These are phyloP conservation scores for Limnephilus auricula DNA, from an alignment of 2,888 invertebrate species.

Conservation along the genomic window DNA sequence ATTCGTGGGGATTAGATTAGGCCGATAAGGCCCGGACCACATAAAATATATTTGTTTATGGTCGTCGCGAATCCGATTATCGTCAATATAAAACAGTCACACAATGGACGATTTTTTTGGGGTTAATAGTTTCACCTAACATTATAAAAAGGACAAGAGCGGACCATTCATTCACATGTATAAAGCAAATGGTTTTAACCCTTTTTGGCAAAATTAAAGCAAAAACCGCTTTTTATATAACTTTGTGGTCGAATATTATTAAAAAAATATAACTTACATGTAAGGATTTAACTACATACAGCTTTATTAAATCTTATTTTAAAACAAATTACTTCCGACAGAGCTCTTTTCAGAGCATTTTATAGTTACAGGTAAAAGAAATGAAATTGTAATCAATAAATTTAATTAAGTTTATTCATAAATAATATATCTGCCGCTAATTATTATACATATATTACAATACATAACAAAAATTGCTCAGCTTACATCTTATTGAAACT, in stretches of 20 bases:
- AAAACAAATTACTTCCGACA: not conserved
- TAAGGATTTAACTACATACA: not conserved
- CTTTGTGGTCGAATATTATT: not conserved
- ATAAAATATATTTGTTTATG: conserved; percentile 2
- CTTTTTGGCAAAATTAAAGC: not conserved
- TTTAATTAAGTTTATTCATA: no score
- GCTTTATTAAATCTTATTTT: not conserved
- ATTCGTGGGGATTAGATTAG: conserved; percentile 2
- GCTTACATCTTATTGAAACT: not conserved
- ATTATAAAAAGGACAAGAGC: not conserved
- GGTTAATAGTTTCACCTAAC: not conserved
- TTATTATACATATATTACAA: no score
- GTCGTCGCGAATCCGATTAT: not conserved
- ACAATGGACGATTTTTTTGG: not conserved
- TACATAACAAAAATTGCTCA: no score
- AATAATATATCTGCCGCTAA: no score
- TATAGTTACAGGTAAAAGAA: not conserved
- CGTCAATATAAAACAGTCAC: not conserved
- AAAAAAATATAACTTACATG: not conserved
- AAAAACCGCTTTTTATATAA: not conserved
- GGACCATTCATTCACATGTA: not conserved
- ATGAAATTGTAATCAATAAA: no score
- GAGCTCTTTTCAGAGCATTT: not conserved
- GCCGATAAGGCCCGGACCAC: not conserved
- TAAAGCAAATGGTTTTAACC: not conserved